Base-by-base conservation (phyloP, 2,113 vertebrate species). In the Passer montanus region DNA sequence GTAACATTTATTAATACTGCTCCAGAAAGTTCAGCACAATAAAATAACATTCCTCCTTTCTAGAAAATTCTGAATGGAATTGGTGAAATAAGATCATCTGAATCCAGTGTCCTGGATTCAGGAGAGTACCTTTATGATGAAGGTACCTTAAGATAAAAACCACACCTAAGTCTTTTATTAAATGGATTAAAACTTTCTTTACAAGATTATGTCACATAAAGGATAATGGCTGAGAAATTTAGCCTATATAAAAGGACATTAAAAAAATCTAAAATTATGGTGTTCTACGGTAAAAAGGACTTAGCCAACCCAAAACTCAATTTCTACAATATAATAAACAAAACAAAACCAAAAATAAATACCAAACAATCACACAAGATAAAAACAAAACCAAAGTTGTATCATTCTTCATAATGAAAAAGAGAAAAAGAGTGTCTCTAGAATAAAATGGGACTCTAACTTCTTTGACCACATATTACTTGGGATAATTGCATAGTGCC, bases 321-420 rank as follows among this genome's bases (percentile, higher is more conserved):
- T 27, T 53, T 73, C 70, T 27, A 15, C 2, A 5, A 30, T 10
- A 23, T 7, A n/a, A 66, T 26, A 52, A 63, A 55, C 31, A 64
- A 47, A 53, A 70, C 27, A 7, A 47, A 72, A 87, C n/a, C 3
- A 62, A 62, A 43, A 59, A 15, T 5, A 35, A 50, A 50, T 43
- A 9, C 0, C 2, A 59, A 64, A 1, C 1, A 19, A 62, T 62
- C 7, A 39, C 37, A 63, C 37, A 46, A 55, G 6, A 10, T 14
- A 63, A n/a, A 64, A 55, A 5, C 7, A 44, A 22, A 74, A 19
- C 1, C 15, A 17, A 91, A 63, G 3, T 19, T 46, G 6, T 28
- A 41, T 43, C 5, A 15, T 39, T 58, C 21, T 33, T 73, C 31
- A 44, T 46, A 35, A 41, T 6, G 21, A 80, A 75, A 37, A 77